phyloP scores from a whole-genome alignment of 2,113 vertebrate species.

The Myotis lucifugus region DNA sequence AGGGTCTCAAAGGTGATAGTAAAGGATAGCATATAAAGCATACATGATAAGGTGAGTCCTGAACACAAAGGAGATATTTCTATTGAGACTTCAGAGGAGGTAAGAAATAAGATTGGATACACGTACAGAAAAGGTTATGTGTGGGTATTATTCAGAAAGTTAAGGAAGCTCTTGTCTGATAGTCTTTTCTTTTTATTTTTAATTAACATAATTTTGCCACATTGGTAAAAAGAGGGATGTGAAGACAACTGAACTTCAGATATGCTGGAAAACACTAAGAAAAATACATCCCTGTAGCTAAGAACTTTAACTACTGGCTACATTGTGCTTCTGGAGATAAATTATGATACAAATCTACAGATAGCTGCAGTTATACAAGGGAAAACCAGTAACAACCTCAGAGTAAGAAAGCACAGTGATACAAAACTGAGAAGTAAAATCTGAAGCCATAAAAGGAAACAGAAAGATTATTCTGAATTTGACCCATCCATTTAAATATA shows the following conservation, averaged over 20 bases:
- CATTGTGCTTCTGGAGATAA: conserved; percentile 7
- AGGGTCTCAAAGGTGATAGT: background rate
- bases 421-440: conserved; percentile 36
- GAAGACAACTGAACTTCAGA: background rate
- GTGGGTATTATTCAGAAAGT: background rate
- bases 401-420: conserved; percentile 11
- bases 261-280: background rate
- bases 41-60: background rate
- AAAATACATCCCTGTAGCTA: conserved; percentile 22
- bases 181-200: background rate
- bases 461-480: conserved; percentile 17
- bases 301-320: background rate
- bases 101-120: background rate
- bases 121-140: background rate
- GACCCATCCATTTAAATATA: background rate
- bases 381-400: background rate
- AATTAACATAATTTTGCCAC: background rate
- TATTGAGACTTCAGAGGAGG: background rate
- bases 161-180: background rate
- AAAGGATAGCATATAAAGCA: background rate
- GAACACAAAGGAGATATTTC: background rate
- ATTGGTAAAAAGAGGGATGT: background rate
- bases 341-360: background rate
- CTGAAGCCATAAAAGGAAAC: background rate
- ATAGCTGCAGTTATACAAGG: background rate